Conservation (phyloP, 2,797 vertebrate genomes). For the Thalassophryne amazonica region DNA sequence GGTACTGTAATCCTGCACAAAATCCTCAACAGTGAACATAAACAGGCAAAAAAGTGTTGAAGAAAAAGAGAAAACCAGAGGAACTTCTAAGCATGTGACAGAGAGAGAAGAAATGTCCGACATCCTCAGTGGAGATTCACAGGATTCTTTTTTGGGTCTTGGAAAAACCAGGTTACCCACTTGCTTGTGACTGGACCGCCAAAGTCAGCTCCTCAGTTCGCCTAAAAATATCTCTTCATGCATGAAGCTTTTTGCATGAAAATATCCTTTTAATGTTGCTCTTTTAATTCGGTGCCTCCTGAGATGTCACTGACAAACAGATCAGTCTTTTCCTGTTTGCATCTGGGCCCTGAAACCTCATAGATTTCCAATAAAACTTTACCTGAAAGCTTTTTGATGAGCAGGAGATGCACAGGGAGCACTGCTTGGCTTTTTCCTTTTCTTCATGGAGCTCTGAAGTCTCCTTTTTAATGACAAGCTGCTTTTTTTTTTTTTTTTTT, state of each 20-base stretch:
- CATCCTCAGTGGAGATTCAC: constrained; percentile 37
- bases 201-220: constrained; percentile 44
- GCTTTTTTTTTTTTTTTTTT: too few species aligned
- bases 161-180: constrained; percentile 81
- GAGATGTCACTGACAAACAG: too few species aligned
- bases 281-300: not conserved
- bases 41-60: constrained; percentile 8
- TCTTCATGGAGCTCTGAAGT: too few species aligned
- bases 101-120: constrained; percentile 1
- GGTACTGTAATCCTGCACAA: constrained; percentile 35
- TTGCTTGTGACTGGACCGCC: constrained; percentile 65
- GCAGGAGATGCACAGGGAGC: too few species aligned
- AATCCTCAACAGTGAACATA: not conserved
- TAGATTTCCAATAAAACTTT: too few species aligned
- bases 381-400: too few species aligned
- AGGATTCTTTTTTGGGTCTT: constrained; percentile 64
- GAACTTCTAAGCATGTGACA: not conserved
- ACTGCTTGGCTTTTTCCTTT: too few species aligned
- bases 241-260: constrained; percentile 20
- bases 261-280: constrained; percentile 1
- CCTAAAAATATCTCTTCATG: constrained; percentile 72
- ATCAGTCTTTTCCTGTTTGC: too few species aligned
- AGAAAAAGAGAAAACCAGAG: constrained; percentile 27
- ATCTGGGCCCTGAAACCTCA: too few species aligned
- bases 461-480: too few species aligned